Evolutionary conservation across 1,140 invertebrate species (phyloP).

Genomic region (Drosophila prosaltans): DNA sequence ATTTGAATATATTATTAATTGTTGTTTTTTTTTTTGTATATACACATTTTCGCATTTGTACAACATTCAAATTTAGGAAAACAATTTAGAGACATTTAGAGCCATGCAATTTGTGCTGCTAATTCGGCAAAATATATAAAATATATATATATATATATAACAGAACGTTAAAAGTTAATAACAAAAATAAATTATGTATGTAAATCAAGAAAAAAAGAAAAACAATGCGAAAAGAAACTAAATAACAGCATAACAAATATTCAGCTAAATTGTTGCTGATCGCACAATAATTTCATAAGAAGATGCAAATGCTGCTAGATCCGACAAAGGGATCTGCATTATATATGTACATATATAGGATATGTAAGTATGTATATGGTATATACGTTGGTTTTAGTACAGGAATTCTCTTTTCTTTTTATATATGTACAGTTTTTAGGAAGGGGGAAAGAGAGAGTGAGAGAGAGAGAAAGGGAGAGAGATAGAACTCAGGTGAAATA

Average conservation of each 20-base stretch:
- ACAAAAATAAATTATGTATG: conserved; percentile 48
- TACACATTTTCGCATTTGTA: conserved; percentile 43
- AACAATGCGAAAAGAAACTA: conserved; percentile 51
- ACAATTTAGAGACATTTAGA: conserved; percentile 50
- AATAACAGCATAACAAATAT: conserved; percentile 79
- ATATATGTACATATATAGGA: conserved; percentile 33
- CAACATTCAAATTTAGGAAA: conserved; percentile 65
- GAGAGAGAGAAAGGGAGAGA: conserved; percentile 1
- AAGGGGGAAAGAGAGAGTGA: conserved; percentile 35
- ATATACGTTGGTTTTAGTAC: conserved; percentile 45
- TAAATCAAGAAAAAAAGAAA: conserved; percentile 40
- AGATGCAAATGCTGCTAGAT: conserved; percentile 53
- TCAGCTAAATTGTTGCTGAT: conserved; percentile 55
- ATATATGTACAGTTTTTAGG: conserved; percentile 64
- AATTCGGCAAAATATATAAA: conserved; percentile 61
- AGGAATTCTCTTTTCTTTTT: neutral
- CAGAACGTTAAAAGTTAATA: conserved; percentile 31
- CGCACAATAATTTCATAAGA: conserved; percentile 70
- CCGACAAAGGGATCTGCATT: conserved; percentile 4
- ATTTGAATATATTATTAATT: conserved; percentile 53
- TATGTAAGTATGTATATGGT: conserved; percentile 41
- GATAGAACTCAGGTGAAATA: conserved; percentile 1
- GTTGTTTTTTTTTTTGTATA: conserved; percentile 18
- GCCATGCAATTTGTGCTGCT: conserved; percentile 66
- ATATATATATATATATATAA: conserved; percentile 28